Evolutionary conservation across 1,140 invertebrate species (phyloP), one percentile per base, ranked within the genome.

Genomic region (Pogonus chalceus): DNA sequence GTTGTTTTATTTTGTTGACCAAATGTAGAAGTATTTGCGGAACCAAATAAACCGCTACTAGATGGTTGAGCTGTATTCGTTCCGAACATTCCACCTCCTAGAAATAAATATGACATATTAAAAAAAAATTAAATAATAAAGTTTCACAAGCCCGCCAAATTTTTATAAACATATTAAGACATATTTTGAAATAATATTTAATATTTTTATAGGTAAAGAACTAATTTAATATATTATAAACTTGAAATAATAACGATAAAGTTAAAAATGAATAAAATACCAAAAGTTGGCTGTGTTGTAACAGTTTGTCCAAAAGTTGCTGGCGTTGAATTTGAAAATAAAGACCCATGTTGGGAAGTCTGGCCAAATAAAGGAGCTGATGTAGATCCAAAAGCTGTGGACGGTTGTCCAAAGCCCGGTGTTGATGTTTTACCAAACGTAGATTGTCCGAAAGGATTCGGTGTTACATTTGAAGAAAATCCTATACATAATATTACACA

Each of bases 1-100:
- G 73, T 59, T 4, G 79, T 71, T 59, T 80, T 82, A 48, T 72
- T 76, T 14, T 74, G 66, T 59, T 82, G 79, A 3, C 81, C 81
- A 68, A 85, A 86, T 0, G 80, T 72, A 1, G 76, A 70, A 1
- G 76, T 70, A 0, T 72, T 63, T 0, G 63, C 55, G 35, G 73
- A 69, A 2, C 76, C 78, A 67, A 83, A 83, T 2, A 82, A 59
- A 0, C 74, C 72, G 60, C 69, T 72, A 10, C 67, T 66, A 47
- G 68, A 58, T 1, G 72, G 60, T 69, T 73, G 74, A 56, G 24
- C 35, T 39, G 63, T 71, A 49, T 69, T 63, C 51, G 57, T 67
- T 12, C 69, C 63, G 26, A 64, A 43, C 37, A 43, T 43, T 10
- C 37, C 18, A 16, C 18, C 65, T 10, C 69, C 69, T 58, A 7